These are phyloP conservation scores for Xiphophorus hellerii DNA, from an alignment of 2,113 vertebrate species.

Conservation along the genomic window DNA sequence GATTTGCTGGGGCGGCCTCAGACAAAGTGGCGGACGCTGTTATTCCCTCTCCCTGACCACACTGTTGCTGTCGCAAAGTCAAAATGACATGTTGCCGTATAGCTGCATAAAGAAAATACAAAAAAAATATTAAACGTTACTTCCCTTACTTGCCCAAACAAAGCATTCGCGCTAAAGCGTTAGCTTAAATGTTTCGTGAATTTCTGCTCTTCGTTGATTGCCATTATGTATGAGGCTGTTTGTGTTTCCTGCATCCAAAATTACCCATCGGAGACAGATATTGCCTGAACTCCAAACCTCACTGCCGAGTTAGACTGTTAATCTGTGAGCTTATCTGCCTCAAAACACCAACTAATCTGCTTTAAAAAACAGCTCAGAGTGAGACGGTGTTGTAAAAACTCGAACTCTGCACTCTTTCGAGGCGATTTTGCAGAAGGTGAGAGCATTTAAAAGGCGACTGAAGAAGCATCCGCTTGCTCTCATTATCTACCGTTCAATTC, in stretches of 20 bases:
- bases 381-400: constrained; percentile 18
- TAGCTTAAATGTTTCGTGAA: constrained; percentile 40
- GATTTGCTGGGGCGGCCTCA: not conserved
- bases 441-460: constrained; percentile 28
- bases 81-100: not conserved
- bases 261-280: constrained; percentile 36
- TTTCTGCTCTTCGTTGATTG: constrained; percentile 30
- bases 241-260: constrained; percentile 44
- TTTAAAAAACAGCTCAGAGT: constrained; percentile 46
- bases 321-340: constrained; percentile 59
- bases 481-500: constrained; percentile 61
- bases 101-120: too few species aligned
- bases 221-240: constrained; percentile 43
- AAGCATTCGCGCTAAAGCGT: constrained; percentile 28
- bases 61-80: not conserved
- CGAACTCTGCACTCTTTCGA: constrained; percentile 19
- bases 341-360: constrained; percentile 58
- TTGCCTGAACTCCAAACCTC: constrained; percentile 41
- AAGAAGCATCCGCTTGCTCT: constrained; percentile 26
- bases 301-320: constrained; percentile 35
- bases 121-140: not conserved
- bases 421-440: constrained; percentile 29
- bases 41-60: not conserved
- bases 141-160: not conserved
- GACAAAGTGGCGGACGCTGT: not conserved